A percentile compares a stretch with the other conserved stretches of the same genome.
These are phyloP conservation scores for Eudasyphora cyanicolor DNA, from an alignment of 2,888 invertebrate genomes.

Conservation along the genomic window DNA sequence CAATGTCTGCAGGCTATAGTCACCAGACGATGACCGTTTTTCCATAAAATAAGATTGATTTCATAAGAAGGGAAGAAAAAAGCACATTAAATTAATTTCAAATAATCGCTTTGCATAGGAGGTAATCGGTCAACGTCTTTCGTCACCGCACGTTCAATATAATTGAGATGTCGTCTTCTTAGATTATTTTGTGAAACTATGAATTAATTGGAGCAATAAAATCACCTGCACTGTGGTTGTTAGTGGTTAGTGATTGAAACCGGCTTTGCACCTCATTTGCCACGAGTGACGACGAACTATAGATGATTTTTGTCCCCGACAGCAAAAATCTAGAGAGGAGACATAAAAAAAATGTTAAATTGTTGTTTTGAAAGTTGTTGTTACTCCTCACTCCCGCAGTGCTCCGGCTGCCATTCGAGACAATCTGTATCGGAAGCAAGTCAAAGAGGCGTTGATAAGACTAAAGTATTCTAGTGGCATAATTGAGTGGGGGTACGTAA, in stretches of 20 bases:
- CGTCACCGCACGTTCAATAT: not conserved
- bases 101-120: not conserved
- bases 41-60: not conserved
- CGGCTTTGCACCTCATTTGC: not conserved
- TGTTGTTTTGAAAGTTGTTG: conserved; percentile 9
- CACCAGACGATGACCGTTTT: no score
- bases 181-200: no score
- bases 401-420: no score
- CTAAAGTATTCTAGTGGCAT: not conserved
- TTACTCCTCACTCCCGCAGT: not conserved
- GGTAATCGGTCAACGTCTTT: not conserved
- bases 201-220: no score
- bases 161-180: not conserved
- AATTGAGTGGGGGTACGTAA: no score
- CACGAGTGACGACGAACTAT: not conserved
- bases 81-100: not conserved
- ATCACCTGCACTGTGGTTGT: not conserved
- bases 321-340: no score
- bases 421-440: not conserved
- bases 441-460: not conserved
- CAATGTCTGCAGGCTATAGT: no score
- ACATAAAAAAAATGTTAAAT: not conserved
- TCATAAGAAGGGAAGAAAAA: no score
- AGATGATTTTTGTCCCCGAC: not conserved
- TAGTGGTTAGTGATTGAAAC: not conserved